Percentiles rank a stretch among this genome's conserved stretches.
Evolutionary conservation across 2,113 vertebrate species (phyloP).

Genomic region (Recurvirostra avosetta): DNA sequence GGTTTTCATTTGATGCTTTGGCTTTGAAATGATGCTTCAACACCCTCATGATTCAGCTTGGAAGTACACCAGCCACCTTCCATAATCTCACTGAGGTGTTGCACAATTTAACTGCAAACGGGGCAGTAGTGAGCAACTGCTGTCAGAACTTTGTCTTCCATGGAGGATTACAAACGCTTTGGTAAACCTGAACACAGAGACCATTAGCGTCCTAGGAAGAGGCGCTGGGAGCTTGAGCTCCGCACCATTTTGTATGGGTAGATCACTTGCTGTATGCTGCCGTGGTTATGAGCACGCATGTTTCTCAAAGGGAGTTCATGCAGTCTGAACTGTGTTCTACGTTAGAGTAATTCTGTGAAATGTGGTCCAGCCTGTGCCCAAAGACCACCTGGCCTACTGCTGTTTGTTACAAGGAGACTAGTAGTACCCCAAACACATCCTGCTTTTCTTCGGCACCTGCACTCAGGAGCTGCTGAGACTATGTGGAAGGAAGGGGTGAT

Average conservation of each 20-base stretch:
- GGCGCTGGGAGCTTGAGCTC: not conserved
- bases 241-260: not conserved
- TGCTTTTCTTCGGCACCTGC: not conserved
- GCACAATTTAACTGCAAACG: not conserved
- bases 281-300: not conserved
- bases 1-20: conserved; percentile 7
- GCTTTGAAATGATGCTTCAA: not conserved
- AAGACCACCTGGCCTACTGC: not conserved
- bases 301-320: not conserved
- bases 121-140: not conserved
- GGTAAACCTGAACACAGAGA: not conserved
- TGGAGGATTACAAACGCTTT: not conserved
- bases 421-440: not conserved
- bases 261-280: not conserved
- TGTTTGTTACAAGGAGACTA: not conserved
- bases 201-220: not conserved
- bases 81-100: not conserved
- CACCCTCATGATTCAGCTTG: conserved; percentile 41
- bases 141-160: not conserved
- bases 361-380: not conserved
- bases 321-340: not conserved
- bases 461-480: not conserved
- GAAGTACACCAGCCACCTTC: not conserved
- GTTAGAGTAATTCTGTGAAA: not conserved
- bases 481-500: not conserved